Percentiles rank a stretch among this genome's conserved stretches.
phyloP scores from a whole-genome alignment of 1,140 invertebrate genomes.

The Hylaeus volcanicus region DNA sequence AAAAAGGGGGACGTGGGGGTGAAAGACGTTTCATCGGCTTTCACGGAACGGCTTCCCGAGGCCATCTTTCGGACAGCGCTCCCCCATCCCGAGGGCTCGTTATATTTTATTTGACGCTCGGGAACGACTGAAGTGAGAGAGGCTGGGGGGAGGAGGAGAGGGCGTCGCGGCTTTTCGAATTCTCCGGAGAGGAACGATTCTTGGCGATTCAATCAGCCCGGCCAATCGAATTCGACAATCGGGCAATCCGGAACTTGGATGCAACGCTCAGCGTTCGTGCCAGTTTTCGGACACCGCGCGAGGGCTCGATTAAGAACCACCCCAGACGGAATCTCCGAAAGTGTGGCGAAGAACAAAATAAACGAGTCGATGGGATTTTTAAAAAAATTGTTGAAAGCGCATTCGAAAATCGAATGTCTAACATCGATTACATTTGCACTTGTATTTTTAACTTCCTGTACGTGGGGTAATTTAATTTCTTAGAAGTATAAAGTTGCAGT shows the following conservation, averaged over 20 bases:
- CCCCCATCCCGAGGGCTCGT: constrained; percentile 3
- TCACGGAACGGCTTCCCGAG: background rate
- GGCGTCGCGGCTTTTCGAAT: constrained; percentile 18
- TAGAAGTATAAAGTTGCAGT: too few species aligned
- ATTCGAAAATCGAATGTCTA: too few species aligned
- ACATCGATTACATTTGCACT: too few species aligned
- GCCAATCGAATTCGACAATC: constrained; percentile 64
- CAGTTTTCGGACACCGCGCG: background rate
- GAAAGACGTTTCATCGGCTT: constrained; percentile 12
- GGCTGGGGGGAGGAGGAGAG: too few species aligned
- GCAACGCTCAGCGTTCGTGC: constrained; percentile 40
- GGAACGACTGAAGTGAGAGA: background rate
- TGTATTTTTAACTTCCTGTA: too few species aligned
- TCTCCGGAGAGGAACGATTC: constrained; percentile 45
- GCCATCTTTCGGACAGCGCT: constrained; percentile 15
- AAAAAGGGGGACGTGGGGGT: background rate
- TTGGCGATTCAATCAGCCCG: constrained; percentile 63
- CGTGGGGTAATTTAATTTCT: too few species aligned
- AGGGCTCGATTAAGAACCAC: constrained; percentile 2
- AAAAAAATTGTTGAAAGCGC: background rate
- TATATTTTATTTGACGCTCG: constrained; percentile 61
- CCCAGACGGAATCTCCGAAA: too few species aligned
- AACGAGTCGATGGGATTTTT: background rate
- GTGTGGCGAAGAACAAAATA: too few species aligned
- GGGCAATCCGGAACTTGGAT: constrained; percentile 54